These are phyloP conservation scores for Dissostichus mawsoni DNA, from an alignment of 2,113 vertebrate genomes.

Conservation along the genomic window DNA sequence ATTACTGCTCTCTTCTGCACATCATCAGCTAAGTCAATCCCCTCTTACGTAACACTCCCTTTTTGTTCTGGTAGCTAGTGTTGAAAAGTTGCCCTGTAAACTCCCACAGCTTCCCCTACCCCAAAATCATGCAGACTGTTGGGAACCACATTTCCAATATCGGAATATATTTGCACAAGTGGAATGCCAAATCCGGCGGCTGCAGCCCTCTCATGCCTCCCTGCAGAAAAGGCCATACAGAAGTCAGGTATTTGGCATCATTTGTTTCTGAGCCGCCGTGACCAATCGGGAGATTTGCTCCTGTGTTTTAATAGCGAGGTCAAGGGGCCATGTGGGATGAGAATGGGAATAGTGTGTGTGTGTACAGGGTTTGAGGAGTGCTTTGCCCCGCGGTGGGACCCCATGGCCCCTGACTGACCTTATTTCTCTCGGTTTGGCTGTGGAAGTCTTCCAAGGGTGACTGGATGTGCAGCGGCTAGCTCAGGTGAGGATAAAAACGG, in stretches of 20 bases:
- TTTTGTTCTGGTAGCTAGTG: not conserved
- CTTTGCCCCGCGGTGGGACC: conserved; percentile 68
- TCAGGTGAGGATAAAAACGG: conserved; percentile 59
- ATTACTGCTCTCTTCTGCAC: not conserved
- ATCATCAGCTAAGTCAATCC: not conserved
- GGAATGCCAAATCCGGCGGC: conserved; percentile 35
- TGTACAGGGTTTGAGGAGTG: conserved; percentile 66
- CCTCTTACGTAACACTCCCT: not conserved
- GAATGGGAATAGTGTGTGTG: conserved; percentile 47
- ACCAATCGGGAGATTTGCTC: conserved; percentile 80
- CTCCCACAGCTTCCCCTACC: not conserved
- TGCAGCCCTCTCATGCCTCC: conserved; percentile 10
- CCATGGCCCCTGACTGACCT: conserved; percentile 73
- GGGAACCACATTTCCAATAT: conserved; percentile 41
- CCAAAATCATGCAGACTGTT: not conserved
- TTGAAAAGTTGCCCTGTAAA: conserved; percentile 5
- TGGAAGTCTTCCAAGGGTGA: conserved; percentile 64
- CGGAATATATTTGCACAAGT: conserved; percentile 52
- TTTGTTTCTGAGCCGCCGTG: conserved; percentile 79
- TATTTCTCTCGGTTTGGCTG: conserved; percentile 23
- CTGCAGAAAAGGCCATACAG: conserved; percentile 60
- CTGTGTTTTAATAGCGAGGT: conserved; percentile 81
- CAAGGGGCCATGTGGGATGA: conserved; percentile 67
- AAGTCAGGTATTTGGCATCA: conserved; percentile 74
- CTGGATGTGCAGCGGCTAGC: conserved; percentile 33